Percentiles rank a stretch among this genome's conserved stretches.
Conservation (phyloP, 2,888 invertebrate species). For the Netelia melanura region DNA sequence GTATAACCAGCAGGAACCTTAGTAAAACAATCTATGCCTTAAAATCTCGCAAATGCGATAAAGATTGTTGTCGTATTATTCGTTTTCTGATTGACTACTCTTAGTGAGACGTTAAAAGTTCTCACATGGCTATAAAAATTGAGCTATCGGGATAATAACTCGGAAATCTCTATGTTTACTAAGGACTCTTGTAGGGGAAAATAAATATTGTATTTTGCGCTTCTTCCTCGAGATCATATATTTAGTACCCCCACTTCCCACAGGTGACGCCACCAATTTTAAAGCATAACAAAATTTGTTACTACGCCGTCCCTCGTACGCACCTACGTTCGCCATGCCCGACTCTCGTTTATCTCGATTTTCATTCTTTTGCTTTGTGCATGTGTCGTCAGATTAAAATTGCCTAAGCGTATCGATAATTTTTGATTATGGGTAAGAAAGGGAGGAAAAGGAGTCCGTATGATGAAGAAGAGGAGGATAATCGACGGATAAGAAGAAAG, state of each 20-base stretch:
- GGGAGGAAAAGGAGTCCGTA: slow-evolving; percentile 36
- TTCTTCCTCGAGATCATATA: slow-evolving; percentile 51
- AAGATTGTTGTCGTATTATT: no score
- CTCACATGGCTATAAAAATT: no score
- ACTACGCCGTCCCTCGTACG: not conserved
- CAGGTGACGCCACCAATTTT: slow-evolving; percentile 47
- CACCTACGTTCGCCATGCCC: not conserved
- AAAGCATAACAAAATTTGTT: slow-evolving; percentile 15
- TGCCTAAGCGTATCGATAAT: slow-evolving; percentile 28
- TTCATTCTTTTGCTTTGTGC: slow-evolving; percentile 57
- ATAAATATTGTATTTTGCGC: slow-evolving; percentile 28
- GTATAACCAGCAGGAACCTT: slow-evolving; percentile 20
- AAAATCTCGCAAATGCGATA: not conserved
- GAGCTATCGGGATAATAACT: no score
- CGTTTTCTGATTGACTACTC: no score
- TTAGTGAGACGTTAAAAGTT: no score
- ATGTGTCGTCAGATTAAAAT: slow-evolving; percentile 41
- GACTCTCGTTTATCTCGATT: slow-evolving; percentile 26
- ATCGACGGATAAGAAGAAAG: slow-evolving; percentile 27
- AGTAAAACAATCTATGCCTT: slow-evolving; percentile 2
- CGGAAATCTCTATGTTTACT: no score
- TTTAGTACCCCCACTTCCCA: slow-evolving; percentile 46
- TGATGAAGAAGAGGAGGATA: slow-evolving; percentile 17
- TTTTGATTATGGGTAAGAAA: slow-evolving; percentile 44
- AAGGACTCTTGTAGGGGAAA: no score